A percentile compares a stretch with the other conserved stretches of the same genome.
Conservation (phyloP, 2,797 vertebrate species). For the Sebastes itinus region DNA sequence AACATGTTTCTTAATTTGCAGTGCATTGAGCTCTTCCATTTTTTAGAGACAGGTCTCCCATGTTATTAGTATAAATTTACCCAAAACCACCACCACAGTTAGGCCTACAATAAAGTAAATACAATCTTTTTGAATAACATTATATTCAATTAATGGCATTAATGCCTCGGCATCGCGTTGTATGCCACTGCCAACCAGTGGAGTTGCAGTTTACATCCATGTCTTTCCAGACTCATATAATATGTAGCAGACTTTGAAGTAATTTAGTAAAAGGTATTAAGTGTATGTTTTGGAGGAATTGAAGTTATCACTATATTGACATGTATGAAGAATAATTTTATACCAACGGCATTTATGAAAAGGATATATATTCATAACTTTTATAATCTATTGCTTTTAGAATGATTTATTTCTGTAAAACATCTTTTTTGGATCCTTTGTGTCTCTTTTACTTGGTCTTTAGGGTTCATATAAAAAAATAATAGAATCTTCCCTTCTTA, state of each 20-base stretch:
- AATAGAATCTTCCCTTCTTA: not conserved
- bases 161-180: no score
- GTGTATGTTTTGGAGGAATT: not conserved
- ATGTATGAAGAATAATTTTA: not conserved
- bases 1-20: not conserved
- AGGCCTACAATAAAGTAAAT: not conserved
- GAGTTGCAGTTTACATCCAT: not conserved
- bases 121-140: not conserved
- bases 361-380: not conserved
- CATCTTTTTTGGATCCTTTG: not conserved
- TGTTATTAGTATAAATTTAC: not conserved
- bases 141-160: not conserved
- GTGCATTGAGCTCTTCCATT: not conserved
- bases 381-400: not conserved
- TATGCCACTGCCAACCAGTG: not conserved
- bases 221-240: not conserved
- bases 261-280: not conserved
- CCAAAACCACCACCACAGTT: not conserved
- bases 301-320: not conserved
- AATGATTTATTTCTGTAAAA: not conserved
- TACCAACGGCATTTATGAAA: not conserved
- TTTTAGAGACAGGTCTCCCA: not conserved
- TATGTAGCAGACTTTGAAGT: not conserved
- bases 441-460: conserved; percentile 1
- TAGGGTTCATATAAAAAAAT: conserved; percentile 13